Percentiles rank a stretch among this genome's conserved stretches.
These are phyloP conservation scores for Ethmia dodecea DNA, from an alignment of 2,888 invertebrate species.

Conservation along the genomic window DNA sequence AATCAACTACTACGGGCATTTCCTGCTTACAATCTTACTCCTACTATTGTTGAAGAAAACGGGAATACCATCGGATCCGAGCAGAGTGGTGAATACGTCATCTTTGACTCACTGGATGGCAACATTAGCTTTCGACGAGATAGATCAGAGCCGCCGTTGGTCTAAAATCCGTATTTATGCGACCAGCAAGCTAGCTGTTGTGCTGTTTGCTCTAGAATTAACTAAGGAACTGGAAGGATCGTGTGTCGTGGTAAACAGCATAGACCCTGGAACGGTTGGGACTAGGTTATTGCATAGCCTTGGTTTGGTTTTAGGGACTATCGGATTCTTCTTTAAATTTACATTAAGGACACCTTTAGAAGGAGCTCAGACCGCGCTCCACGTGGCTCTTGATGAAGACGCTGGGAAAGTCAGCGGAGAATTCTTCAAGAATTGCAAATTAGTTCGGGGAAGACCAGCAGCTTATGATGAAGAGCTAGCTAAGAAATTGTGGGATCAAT, in stretches of 20 bases:
- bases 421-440: conserved; percentile 84
- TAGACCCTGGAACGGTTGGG: conserved; percentile 90
- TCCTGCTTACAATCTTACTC: conserved; percentile 91
- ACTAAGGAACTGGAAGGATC: conserved; percentile 78
- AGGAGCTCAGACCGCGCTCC: conserved; percentile 86
- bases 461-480: conserved; percentile 80
- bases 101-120: conserved; percentile 83
- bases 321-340: conserved; percentile 32
- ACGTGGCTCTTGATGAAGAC: conserved; percentile 82
- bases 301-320: background rate
- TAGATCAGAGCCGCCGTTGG: conserved; percentile 74
- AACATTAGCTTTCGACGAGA: conserved; percentile 79
- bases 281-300: conserved; percentile 72
- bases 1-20: conserved; percentile 94
- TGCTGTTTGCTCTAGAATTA: conserved; percentile 83
- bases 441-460: conserved; percentile 66
- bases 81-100: conserved; percentile 85
- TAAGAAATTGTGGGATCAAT: conserved; percentile 86
- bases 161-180: conserved; percentile 68
- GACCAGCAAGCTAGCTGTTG: conserved; percentile 82
- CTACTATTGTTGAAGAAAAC: conserved; percentile 84
- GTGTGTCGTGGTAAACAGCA: conserved; percentile 84
- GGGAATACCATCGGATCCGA: conserved; percentile 67
- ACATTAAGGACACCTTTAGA: conserved; percentile 83
- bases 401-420: conserved; percentile 80